Percentiles rank a stretch among this genome's conserved stretches.
Conservation (phyloP, 2,888 invertebrate species). For the Apamea crenata region DNA sequence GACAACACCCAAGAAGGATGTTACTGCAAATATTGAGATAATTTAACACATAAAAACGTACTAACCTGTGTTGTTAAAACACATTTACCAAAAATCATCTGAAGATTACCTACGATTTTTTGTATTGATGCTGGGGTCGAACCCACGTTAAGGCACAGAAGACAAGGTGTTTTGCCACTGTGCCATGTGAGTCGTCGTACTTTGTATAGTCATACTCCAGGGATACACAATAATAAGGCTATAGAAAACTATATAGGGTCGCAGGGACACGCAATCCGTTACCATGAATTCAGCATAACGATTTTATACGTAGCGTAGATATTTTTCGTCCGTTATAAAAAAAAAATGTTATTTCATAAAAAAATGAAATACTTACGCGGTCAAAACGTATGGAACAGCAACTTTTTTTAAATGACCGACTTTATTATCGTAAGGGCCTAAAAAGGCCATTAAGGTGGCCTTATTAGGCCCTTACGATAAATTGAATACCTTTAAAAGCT, state of each 20-base stretch:
- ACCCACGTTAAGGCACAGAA: background rate
- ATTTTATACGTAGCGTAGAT: background rate
- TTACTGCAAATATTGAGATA: conserved; percentile 92
- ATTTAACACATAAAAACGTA: background rate
- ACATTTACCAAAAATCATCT: background rate
- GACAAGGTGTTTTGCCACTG: background rate
- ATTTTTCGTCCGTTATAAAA: background rate
- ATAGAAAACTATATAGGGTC: background rate
- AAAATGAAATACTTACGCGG: background rate
- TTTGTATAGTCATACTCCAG: background rate
- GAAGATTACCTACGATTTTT: background rate
- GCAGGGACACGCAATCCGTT: background rate
- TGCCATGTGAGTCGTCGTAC: conserved; percentile 16
- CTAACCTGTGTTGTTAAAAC: background rate
- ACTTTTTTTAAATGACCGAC: background rate
- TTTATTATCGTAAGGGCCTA: too few species aligned
- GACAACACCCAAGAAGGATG: conserved; percentile 95
- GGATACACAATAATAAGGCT: background rate
- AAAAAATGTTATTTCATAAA: background rate
- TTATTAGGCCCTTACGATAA: too few species aligned
- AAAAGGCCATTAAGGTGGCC: too few species aligned
- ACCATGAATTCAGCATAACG: background rate
- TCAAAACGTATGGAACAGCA: background rate
- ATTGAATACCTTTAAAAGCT: too few species aligned
- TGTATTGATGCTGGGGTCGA: background rate